These are phyloP conservation scores for Colossoma macropomum DNA, from an alignment of 2,113 vertebrate genomes.

Conservation along the genomic window DNA sequence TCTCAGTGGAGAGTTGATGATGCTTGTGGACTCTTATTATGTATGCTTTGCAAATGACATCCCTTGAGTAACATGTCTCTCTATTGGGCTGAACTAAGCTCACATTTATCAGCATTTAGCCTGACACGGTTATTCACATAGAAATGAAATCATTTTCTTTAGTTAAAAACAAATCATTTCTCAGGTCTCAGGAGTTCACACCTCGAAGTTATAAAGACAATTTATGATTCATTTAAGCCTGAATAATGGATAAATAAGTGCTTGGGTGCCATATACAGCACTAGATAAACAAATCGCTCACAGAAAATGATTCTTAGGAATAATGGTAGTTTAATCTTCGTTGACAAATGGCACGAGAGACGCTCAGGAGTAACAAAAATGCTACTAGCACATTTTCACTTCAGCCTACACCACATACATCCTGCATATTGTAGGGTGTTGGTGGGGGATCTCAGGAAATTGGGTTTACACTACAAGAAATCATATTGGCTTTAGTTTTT, in stretches of 20 bases:
- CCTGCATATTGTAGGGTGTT: slow-evolving; percentile 30
- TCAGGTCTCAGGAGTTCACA: slow-evolving; percentile 29
- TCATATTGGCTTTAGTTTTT: slow-evolving; percentile 48
- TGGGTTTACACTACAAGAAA: slow-evolving; percentile 62
- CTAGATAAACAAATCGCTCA: slow-evolving; percentile 35
- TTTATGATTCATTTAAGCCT: slow-evolving; percentile 48
- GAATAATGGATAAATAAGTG: slow-evolving; percentile 52
- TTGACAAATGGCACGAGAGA: slow-evolving; percentile 37
- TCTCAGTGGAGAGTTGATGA: slow-evolving; percentile 22
- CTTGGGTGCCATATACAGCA: slow-evolving; percentile 23
- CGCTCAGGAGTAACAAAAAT: slow-evolving; percentile 52
- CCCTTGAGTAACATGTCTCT: slow-evolving; percentile 14
- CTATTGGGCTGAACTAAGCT: slow-evolving; percentile 15
- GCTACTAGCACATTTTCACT: slow-evolving; percentile 38
- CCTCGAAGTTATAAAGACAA: slow-evolving; percentile 42
- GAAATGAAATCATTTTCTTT: slow-evolving; percentile 39
- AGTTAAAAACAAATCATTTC: slow-evolving; percentile 46
- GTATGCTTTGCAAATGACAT: slow-evolving; percentile 26
- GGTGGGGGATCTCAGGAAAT: slow-evolving; percentile 68
- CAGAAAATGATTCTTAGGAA: slow-evolving; percentile 19
- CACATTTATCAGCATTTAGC: slow-evolving; percentile 35
- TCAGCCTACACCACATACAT: slow-evolving; percentile 61
- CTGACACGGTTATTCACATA: slow-evolving; percentile 25
- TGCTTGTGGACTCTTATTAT: slow-evolving; percentile 13
- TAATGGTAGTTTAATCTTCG: slow-evolving; percentile 52